Evolutionary conservation across 2,888 invertebrate species (phyloP).

Genomic region (Vandiemenella viatica): DNA sequence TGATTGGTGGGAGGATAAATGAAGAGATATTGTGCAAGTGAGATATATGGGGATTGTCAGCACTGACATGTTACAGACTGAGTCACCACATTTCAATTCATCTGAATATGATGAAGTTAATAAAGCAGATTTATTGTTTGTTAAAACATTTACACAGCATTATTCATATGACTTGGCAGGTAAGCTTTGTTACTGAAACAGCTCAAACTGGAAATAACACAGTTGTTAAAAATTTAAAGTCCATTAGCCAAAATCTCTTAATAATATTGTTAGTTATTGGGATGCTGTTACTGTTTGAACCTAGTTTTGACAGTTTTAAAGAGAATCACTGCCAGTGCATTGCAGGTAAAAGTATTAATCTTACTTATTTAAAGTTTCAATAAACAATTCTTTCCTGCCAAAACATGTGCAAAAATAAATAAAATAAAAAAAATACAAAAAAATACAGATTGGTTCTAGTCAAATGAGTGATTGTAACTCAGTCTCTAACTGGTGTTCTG

Average conservation of each 20-base stretch:
- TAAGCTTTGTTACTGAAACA: slow-evolving; percentile 2
- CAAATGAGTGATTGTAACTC: slow-evolving; percentile 19
- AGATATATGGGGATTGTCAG: slow-evolving; percentile 16
- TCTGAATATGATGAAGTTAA: slow-evolving; percentile 6
- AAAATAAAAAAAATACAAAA: no score
- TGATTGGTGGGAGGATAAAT: background rate
- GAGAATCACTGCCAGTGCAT: slow-evolving; percentile 11
- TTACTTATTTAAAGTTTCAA: no score
- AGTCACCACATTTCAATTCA: slow-evolving; percentile 15
- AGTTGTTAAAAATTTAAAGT: slow-evolving; percentile 3
- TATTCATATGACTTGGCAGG: slow-evolving; percentile 15
- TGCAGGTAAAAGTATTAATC: slow-evolving; percentile 5
- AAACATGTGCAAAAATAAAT: no score
- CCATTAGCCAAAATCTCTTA: slow-evolving; percentile 3
- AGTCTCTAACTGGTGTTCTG: slow-evolving; percentile 20
- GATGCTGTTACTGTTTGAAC: background rate
- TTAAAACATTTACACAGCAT: slow-evolving; percentile 6
- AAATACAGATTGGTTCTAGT: slow-evolving; percentile 19
- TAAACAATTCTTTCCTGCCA: no score
- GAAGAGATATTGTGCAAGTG: slow-evolving; percentile 8
- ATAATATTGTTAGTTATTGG: background rate
- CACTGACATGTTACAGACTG: slow-evolving; percentile 17
- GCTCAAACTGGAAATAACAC: no score
- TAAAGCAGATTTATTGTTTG: slow-evolving; percentile 7
- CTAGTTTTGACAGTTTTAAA: slow-evolving; percentile 9